Percentiles rank a stretch among this genome's conserved stretches.
phyloP scores from a whole-genome alignment of 2,113 vertebrate genomes.

The Passer montanus region DNA sequence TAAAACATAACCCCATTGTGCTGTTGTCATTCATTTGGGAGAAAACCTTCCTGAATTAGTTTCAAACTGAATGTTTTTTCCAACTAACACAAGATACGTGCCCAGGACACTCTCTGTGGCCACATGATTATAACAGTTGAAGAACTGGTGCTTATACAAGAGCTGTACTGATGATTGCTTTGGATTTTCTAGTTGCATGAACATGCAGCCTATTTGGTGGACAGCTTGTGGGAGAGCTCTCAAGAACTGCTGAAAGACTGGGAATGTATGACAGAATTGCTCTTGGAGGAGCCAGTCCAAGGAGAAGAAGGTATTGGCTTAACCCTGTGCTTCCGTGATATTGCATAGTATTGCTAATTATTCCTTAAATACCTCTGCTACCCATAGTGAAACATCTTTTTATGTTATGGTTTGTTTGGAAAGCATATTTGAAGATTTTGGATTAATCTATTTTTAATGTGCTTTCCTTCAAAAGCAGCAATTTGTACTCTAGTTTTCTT shows the following conservation, averaged over 20 bases:
- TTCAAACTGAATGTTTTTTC: neutral
- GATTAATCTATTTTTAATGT: neutral
- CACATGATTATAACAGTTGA: neutral
- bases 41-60: neutral
- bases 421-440: neutral
- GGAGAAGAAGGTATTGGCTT: slow-evolving; percentile 90
- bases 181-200: slow-evolving; percentile 89
- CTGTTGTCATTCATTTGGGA: neutral
- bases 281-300: slow-evolving; percentile 95
- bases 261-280: slow-evolving; percentile 98
- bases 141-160: neutral
- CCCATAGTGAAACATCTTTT: neutral
- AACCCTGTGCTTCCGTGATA: neutral
- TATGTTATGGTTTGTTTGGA: neutral
- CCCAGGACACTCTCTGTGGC: neutral
- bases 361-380: neutral
- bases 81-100: fast-evolving
- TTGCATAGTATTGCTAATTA: neutral
- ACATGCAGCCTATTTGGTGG: slow-evolving; percentile 96
- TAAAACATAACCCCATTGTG: neutral
- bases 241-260: slow-evolving; percentile 98
- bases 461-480: neutral
- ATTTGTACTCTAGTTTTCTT: neutral
- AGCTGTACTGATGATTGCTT: slow-evolving; percentile 29
- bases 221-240: slow-evolving; percentile 98